Evolutionary conservation across 2,888 invertebrate genomes (phyloP), one percentile per base, ranked within the genome.

Genomic region (Macaria notata): DNA sequence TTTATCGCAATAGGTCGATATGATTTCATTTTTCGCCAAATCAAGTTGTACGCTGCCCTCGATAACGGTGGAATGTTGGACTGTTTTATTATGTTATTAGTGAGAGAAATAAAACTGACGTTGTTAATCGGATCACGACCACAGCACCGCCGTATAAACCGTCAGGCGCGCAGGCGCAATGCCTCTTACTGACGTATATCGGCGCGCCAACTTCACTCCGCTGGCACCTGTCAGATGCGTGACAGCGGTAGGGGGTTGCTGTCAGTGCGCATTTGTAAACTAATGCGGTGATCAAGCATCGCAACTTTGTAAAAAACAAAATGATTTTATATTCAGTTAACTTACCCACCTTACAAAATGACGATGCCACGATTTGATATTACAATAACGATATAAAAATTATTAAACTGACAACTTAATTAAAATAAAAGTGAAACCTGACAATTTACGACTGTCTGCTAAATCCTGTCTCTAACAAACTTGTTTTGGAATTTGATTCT

Each of bases 121-220:
- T 89, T 90, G 89, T 89, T 91, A 91, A 90, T 88, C 88, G 90
- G 90, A 91, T 91, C 90, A 88, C 84, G 83, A 90, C 84, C 82
- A 81, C 88, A 81, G 83, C 90, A 90, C 91, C 90, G 90, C 90
- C 90, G 89, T 89, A 79, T 88, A 87, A 76, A 84, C 86, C 89
- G 90, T 88, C 88, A 86, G 84, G 83, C 90, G 89, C 90, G 91
- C 91, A 89, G 78, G 89, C 91, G 90, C 91, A 84, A 83, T 82
- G 87, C 88, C 83, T 81, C 81, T 83, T 81, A 91, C 91, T 91
- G 90, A 88, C 85, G 85, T 85, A 80, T 79, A 81, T 84, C 79
- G 79, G 83, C 83, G 86, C 80, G 75, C 78, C 69, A 84, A 90
- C 90, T 91, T 91, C 91, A 85, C 75, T 61, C 71, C 75, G 65